Evolutionary conservation across 2,113 vertebrate genomes (phyloP).

Genomic region (Cheirogaleus medius): DNA sequence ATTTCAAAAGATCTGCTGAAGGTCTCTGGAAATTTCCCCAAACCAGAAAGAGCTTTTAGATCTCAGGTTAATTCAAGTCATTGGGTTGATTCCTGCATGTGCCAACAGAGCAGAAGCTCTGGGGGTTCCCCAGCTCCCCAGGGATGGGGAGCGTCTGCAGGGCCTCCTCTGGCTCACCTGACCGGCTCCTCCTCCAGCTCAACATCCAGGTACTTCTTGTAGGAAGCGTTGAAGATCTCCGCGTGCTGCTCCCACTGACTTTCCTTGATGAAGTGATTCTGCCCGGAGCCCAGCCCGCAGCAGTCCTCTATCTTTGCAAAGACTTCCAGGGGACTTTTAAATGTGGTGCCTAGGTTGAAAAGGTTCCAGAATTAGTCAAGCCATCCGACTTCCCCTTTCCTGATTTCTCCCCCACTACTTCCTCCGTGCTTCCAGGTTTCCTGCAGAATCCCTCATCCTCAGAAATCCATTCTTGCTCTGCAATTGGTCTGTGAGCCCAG

Average conservation of each 20-base stretch:
- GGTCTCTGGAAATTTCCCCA: neutral
- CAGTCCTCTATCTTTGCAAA: slow-evolving; percentile 81
- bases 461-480: neutral
- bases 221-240: slow-evolving; percentile 77
- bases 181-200: slow-evolving; percentile 65
- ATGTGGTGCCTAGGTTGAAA: slow-evolving; percentile 78
- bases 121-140: too few relatives aligned
- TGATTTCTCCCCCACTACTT: too few relatives aligned
- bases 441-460: neutral
- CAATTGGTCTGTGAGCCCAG: neutral
- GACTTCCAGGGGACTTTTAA: slow-evolving; percentile 82
- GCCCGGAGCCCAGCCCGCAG: slow-evolving; percentile 83
- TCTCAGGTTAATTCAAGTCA: neutral
- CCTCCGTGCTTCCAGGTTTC: neutral
- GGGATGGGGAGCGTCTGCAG: accelerated
- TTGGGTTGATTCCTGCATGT: neutral
- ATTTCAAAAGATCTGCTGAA: neutral
- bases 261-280: slow-evolving; percentile 84
- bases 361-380: neutral
- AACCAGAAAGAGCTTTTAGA: neutral
- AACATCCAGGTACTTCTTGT: slow-evolving; percentile 66
- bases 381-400: neutral
- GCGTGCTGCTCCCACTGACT: slow-evolving; percentile 81
- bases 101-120: neutral
- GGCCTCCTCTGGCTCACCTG: slow-evolving; percentile 74